These are phyloP conservation scores for Sabatieria punctata DNA, from an alignment of 2,888 invertebrate genomes.

Conservation along the genomic window DNA sequence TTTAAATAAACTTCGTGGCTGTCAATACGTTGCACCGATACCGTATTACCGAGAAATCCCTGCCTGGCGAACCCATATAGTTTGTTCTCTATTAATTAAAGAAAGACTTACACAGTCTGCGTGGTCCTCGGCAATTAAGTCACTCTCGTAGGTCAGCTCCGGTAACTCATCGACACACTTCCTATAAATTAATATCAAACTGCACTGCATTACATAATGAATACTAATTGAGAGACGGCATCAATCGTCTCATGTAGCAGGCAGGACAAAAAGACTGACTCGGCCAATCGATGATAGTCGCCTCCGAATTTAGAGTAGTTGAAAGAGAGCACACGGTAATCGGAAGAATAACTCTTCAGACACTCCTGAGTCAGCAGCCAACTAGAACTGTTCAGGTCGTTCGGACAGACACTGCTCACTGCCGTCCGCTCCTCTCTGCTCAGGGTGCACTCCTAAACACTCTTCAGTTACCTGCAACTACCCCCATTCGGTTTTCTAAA, in stretches of 20 bases:
- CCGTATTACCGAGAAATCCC: too few relatives aligned
- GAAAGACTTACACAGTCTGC: slow-evolving; percentile 47
- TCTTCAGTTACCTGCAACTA: too few relatives aligned
- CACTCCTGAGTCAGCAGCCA: slow-evolving; percentile 48
- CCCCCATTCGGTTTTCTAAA: too few relatives aligned
- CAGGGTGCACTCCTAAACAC: too few relatives aligned
- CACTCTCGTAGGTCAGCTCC: slow-evolving; percentile 74
- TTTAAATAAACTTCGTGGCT: too few relatives aligned
- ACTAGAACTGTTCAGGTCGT: background rate
- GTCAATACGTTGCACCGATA: too few relatives aligned
- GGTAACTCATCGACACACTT: slow-evolving; percentile 43
- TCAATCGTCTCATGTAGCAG: too few relatives aligned
- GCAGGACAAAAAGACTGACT: too few relatives aligned
- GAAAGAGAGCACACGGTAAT: slow-evolving; percentile 75
- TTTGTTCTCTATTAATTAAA: slow-evolving; percentile 3
- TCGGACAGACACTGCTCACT: background rate
- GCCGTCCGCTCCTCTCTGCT: slow-evolving; percentile 1
- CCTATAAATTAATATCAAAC: background rate
- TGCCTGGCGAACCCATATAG: background rate
- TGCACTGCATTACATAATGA: slow-evolving; percentile 2
- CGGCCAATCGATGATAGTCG: slow-evolving; percentile 62
- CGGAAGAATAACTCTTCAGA: slow-evolving; percentile 58
- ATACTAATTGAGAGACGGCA: background rate
- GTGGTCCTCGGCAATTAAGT: slow-evolving; percentile 57
- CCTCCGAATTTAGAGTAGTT: slow-evolving; percentile 77